A percentile compares a stretch with the other conserved stretches of the same genome.
These are phyloP conservation scores for Trichonephila clavata DNA, from an alignment of 1,140 invertebrate species.

Conservation along the genomic window DNA sequence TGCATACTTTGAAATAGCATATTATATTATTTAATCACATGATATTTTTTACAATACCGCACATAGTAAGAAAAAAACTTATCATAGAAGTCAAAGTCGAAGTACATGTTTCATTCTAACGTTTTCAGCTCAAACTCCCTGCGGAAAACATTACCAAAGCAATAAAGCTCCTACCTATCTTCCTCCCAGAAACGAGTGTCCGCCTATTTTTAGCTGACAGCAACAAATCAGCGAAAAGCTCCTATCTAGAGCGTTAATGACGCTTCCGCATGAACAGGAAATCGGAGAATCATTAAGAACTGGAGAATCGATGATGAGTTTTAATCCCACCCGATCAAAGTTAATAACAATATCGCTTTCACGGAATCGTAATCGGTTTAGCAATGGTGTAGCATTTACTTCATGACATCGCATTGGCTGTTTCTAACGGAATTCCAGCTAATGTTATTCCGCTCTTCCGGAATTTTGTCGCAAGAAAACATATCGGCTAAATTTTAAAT, in stretches of 20 bases:
- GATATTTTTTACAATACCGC: no score
- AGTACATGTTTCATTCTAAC: background rate
- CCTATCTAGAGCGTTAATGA: constrained; percentile 49
- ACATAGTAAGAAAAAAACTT: background rate
- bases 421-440: background rate
- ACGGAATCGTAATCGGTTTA: constrained; percentile 10
- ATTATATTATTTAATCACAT: no score
- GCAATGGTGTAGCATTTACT: constrained; percentile 10
- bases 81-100: background rate
- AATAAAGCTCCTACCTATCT: background rate
- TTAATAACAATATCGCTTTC: constrained; percentile 43
- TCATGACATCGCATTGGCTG: constrained; percentile 13
- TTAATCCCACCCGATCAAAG: constrained; percentile 51
- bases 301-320: constrained; percentile 45
- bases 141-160: background rate
- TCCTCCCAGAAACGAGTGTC: background rate
- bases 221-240: constrained; percentile 57
- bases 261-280: constrained; percentile 36
- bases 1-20: no score
- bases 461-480: no score
- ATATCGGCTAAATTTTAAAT: no score
- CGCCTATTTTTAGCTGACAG: constrained; percentile 55
- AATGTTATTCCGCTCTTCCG: no score
- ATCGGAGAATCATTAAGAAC: constrained; percentile 64
- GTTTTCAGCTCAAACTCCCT: background rate